Evolutionary conservation across 2,888 invertebrate genomes (phyloP).

Genomic region (Dolichomitus sp.): DNA sequence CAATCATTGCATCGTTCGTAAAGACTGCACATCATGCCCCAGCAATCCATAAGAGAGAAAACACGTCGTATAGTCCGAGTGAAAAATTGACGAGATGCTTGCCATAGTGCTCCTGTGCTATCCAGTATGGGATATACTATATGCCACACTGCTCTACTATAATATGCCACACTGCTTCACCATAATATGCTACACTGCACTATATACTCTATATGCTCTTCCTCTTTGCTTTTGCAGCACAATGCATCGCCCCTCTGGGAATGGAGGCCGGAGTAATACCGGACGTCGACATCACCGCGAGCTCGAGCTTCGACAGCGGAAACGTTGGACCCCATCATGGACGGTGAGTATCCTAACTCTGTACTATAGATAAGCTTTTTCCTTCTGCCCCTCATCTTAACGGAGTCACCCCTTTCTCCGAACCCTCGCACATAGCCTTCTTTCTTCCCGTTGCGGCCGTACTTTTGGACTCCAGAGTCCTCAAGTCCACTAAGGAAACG

Average conservation of each 20-base stretch:
- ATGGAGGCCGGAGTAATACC: constrained; percentile 94
- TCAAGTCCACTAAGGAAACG: constrained; percentile 18
- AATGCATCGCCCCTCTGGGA: constrained; percentile 93
- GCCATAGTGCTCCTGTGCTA: constrained; percentile 17
- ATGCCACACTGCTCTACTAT: constrained; percentile 19
- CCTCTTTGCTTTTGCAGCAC: constrained; percentile 88
- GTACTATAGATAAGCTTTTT: constrained; percentile 50
- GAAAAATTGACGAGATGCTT: constrained; percentile 59
- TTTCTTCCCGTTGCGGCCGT: constrained; percentile 24
- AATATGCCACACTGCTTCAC: constrained; percentile 31
- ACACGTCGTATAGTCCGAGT: constrained; percentile 41
- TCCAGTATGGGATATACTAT: constrained; percentile 5
- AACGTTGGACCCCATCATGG: constrained; percentile 95
- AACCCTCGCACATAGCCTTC: constrained; percentile 28
- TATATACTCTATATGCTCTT: constrained; percentile 40
- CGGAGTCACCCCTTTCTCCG: constrained; percentile 34
- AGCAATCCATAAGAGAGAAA: constrained; percentile 29
- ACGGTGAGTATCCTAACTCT: constrained; percentile 88
- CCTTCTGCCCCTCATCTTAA: constrained; percentile 18
- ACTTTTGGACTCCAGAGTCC: constrained; percentile 30
- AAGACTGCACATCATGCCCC: constrained; percentile 32
- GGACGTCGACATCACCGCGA: constrained; percentile 93
- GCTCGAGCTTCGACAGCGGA: constrained; percentile 94
- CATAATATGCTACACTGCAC: constrained; percentile 37
- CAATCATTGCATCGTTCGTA: constrained; percentile 26